Percentiles rank a stretch among this genome's conserved stretches.
Evolutionary conservation across 2,113 vertebrate species (phyloP).

Genomic region (Osmerus mordax): DNA sequence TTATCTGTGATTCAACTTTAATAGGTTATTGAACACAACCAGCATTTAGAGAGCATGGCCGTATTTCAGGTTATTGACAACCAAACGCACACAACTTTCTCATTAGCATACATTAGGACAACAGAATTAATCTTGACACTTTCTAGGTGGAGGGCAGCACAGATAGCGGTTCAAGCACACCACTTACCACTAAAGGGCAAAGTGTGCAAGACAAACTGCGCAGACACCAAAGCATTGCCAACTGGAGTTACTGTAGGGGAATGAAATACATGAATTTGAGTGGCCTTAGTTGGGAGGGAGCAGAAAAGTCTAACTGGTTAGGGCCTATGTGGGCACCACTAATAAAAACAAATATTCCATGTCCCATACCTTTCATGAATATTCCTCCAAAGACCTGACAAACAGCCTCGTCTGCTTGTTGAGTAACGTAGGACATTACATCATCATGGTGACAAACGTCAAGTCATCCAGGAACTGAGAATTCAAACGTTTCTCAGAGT

Average conservation of each 20-base stretch:
- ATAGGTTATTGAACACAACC: constrained; percentile 79
- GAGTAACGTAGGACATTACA: no score
- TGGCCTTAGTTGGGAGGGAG: no score
- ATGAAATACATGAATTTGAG: no score
- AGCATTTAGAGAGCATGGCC: constrained; percentile 74
- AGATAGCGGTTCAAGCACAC: constrained; percentile 21
- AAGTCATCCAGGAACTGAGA: neutral
- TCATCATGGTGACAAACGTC: no score
- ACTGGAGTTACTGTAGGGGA: no score
- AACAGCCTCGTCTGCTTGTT: no score
- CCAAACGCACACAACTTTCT: constrained; percentile 76
- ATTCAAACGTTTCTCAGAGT: neutral
- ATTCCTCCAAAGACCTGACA: no score
- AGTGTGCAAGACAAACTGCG: neutral
- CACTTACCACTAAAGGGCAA: neutral
- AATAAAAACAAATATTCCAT: neutral
- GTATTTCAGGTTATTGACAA: constrained; percentile 79
- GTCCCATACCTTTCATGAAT: no score
- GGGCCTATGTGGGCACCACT: neutral
- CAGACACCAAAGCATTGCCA: neutral
- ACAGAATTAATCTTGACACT: constrained; percentile 68
- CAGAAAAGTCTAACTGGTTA: neutral
- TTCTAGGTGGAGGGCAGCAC: constrained; percentile 46
- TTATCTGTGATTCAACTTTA: constrained; percentile 82
- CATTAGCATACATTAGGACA: constrained; percentile 78